Conservation (phyloP, 2,113 vertebrate species). For the Cervus canadensis region DNA sequence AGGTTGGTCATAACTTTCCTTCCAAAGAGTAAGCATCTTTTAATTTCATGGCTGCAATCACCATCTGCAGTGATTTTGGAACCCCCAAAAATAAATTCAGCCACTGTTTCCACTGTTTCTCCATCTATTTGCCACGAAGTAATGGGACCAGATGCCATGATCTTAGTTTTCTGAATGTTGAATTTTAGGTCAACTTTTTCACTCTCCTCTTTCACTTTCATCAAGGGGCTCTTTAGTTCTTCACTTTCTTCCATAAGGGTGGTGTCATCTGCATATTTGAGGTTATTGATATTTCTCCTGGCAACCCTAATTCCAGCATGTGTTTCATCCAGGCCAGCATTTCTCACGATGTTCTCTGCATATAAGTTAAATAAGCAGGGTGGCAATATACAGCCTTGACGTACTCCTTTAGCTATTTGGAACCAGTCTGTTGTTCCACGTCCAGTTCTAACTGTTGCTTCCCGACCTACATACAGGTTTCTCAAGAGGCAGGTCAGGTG, state of each 20-base stretch:
- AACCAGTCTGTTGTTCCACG: not conserved
- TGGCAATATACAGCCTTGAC: not conserved
- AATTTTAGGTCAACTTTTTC: not conserved
- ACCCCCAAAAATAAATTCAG: not conserved
- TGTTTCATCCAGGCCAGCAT: not conserved
- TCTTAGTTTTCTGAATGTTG: not conserved
- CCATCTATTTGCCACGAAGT: not conserved
- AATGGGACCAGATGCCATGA: not conserved
- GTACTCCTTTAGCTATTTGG: not conserved
- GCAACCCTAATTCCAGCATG: not conserved
- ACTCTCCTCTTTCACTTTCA: not conserved
- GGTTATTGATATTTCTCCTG: not conserved
- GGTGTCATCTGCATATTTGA: not conserved
- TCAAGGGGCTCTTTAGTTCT: not conserved
- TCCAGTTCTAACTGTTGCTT: not conserved
- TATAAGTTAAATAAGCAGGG: not conserved
- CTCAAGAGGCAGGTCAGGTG: not conserved
- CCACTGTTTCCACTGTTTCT: not conserved
- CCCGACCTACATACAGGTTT: not conserved
- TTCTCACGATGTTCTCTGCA: not conserved
- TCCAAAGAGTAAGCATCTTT: not conserved
- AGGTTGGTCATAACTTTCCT: not conserved
- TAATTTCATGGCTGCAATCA: not conserved
- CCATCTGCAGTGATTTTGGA: not conserved
- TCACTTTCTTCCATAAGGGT: not conserved